Evolutionary conservation across 2,113 vertebrate genomes (phyloP).

Genomic region (Zosterops japonicus): DNA sequence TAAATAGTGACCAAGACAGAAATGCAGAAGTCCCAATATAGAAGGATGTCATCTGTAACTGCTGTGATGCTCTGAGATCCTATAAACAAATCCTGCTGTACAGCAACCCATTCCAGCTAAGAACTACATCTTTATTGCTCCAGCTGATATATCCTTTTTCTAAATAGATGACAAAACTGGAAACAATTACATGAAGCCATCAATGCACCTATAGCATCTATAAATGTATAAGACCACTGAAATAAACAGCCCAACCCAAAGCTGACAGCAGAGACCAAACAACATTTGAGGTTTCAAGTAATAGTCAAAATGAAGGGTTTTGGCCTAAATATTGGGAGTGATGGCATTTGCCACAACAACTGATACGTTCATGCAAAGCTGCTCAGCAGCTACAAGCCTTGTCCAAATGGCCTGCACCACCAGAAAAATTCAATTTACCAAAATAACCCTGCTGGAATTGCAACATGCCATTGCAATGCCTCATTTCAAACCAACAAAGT

Average conservation of each 20-base stretch:
- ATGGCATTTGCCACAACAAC: not conserved
- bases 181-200: not conserved
- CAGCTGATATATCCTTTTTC: not conserved
- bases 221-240: not conserved
- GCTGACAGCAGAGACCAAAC: not conserved
- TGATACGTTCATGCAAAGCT: not conserved
- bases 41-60: not conserved
- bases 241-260: not conserved
- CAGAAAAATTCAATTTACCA: not conserved
- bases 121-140: not conserved
- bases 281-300: not conserved
- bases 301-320: not conserved
- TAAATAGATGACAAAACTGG: not conserved
- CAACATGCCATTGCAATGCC: not conserved
- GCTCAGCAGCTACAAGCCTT: not conserved
- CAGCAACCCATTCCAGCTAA: not conserved
- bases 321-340: fast-evolving
- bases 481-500: not conserved
- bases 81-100: not conserved
- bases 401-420: not conserved
- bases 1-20: not conserved
- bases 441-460: not conserved
- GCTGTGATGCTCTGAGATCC: not conserved
- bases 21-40: not conserved
- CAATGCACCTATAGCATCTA: not conserved